Conservation (phyloP, 2,797 vertebrate species). For the Basileuterus tristriatus region DNA sequence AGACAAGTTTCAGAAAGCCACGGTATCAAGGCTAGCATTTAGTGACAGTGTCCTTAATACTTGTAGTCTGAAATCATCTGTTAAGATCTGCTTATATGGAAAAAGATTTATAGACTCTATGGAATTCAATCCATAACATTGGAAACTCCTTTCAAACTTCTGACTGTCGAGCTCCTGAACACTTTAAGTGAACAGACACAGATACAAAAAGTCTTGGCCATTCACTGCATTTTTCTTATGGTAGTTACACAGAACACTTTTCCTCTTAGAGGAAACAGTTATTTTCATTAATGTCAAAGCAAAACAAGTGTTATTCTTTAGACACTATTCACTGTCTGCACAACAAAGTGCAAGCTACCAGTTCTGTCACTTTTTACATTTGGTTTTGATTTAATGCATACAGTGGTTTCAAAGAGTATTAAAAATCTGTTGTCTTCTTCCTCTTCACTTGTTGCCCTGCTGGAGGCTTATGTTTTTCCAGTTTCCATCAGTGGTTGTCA, state of each 20-base stretch:
- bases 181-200: not conserved
- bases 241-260: constrained; percentile 14
- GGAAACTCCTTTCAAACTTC: constrained; percentile 60
- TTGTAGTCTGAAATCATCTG: constrained; percentile 32
- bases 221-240: not conserved
- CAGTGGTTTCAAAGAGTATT: constrained; percentile 42
- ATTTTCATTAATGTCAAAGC: constrained; percentile 37
- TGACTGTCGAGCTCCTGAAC: not conserved
- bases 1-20: constrained; percentile 52
- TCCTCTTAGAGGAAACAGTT: constrained; percentile 36
- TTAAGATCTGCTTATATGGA: constrained; percentile 60
- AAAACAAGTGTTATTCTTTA: constrained; percentile 32
- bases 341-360: constrained; percentile 19
- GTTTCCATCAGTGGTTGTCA: constrained; percentile 52
- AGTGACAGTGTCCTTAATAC: constrained; percentile 60
- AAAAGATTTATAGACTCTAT: constrained; percentile 23
- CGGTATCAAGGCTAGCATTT: constrained; percentile 31
- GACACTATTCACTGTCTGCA: not conserved
- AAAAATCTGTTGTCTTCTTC: constrained; percentile 53
- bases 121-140: constrained; percentile 33
- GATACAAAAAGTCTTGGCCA: constrained; percentile 1
- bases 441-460: constrained; percentile 54
- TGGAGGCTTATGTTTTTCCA: constrained; percentile 58
- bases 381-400: constrained; percentile 34
- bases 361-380: constrained; percentile 31